Base-by-base conservation (phyloP, 2,797 vertebrate species). In the Rhinogobio ventralis region DNA sequence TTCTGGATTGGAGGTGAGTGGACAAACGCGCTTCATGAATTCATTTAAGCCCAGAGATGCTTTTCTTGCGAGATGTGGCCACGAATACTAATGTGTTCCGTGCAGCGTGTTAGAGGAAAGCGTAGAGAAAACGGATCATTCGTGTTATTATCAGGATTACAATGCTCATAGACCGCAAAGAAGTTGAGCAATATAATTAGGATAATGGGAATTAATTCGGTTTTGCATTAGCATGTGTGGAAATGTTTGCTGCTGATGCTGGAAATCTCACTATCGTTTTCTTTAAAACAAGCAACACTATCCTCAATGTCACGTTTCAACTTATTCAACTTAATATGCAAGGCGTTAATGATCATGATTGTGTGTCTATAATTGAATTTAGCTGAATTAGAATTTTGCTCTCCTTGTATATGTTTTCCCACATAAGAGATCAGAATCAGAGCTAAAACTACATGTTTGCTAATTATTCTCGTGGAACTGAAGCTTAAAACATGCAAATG, bases 1-100 rank as follows among this genome's bases (percentile, higher is more conserved):
- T 87, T 87, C 84, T 69, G 79, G 85, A 88, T 83, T 80, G 57
- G 88, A 94, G 94, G 95, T 95, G 90, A 94, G 94, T 94, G 88
- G 79, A 75, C 17, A 72, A 57, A 74, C n/a, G 15, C 25, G 36
- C 79, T 78, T 49, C 28, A 83, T 81, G 83, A 81, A 66, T 79
- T 39, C 68, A 66, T 79, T 42, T 28, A 60, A 74, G 62, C 78
- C 25, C 62, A 25, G 62, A 86, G n/a, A 79, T 86, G 49, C 60
- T 74, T 80, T 83, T 68, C 51, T 20, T 25, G 76, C n/a, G 86
- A 75, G 85, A 60, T 86, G 86, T 77, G 85, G 87, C 45, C 69
- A 45, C 62, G 87, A 86, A 89, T 86, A 81, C 82, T 82, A 83
- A 88, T 88, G 80, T 11, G 66, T 53, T 81, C 45, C 79, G 64